Conservation (phyloP, 1,140 invertebrate genomes). For the Brachionus rotundiformis region DNA sequence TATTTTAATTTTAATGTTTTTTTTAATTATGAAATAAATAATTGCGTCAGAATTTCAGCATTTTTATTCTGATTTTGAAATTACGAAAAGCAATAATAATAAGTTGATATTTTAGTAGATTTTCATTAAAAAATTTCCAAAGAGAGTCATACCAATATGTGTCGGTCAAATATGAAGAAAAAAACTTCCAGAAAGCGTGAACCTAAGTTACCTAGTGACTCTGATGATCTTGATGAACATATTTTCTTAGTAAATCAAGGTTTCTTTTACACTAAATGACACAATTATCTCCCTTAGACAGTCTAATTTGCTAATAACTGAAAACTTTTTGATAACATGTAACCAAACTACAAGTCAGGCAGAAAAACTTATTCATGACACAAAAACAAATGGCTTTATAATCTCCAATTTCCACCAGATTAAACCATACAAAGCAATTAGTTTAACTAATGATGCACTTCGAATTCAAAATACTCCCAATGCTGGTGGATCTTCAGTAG, state of each 20-base stretch:
- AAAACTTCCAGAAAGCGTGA: neutral
- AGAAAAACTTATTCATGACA: constrained; percentile 39
- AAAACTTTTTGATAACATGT: constrained; percentile 39
- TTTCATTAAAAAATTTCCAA: too few species aligned
- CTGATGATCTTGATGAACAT: neutral
- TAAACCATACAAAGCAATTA: constrained; percentile 55
- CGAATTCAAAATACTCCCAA: constrained; percentile 55
- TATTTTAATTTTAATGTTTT: too few species aligned
- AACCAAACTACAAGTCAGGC: constrained; percentile 1
- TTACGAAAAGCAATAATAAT: too few species aligned
- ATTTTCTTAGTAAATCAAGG: neutral
- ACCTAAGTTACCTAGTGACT: neutral
- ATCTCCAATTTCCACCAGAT: constrained; percentile 54
- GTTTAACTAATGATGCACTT: neutral
- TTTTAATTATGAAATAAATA: too few species aligned
- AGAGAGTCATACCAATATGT: too few species aligned
- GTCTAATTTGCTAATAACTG: constrained; percentile 48
- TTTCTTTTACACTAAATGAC: neutral
- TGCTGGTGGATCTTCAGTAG: constrained; percentile 60
- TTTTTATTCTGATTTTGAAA: too few species aligned
- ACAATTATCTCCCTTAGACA: neutral
- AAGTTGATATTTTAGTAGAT: too few species aligned
- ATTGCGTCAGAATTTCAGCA: too few species aligned
- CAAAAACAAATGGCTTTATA: constrained; percentile 10
- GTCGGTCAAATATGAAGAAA: too few species aligned